Base-by-base conservation (phyloP, 2,113 vertebrate species). In the Trachemys scripta region DNA sequence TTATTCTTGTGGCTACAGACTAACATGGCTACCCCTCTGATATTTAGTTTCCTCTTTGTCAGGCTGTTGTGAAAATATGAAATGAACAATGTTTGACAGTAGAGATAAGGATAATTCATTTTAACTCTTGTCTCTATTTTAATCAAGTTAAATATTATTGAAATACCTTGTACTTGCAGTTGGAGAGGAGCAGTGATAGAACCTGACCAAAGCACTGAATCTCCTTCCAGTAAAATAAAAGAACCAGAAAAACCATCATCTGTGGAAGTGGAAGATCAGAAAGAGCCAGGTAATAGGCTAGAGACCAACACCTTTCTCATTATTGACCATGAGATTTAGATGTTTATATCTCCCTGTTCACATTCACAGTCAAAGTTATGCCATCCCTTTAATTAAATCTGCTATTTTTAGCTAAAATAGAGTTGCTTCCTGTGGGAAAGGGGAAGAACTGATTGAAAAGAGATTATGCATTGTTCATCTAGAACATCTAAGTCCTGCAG, bases 111-210 rank as follows among this genome's bases (percentile, higher is more conserved):
- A 69, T 62, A 1, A 4, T 69, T 92, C 31, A 50, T 88, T 91
- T 88, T 27, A 8, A 7, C 87, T 65, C 24, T 62, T 78, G 85
- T 79, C 22, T 92, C 38, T 91, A 9, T 38, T n/a, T 69, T 20
- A 50, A 65, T 62, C 35, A 69, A 50, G 56, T 50, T 29, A 80
- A 87, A 19, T 85, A 72, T 75, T 81, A 89, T 89, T 79, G 54
- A 10, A 69, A 10, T 89, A 22, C 7, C 19, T 88, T 94, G 35
- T 90, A 22, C 90, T 75, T 95, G 31, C 86, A 99, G 99, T 96
- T 99, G 99, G 99, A 98, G 95, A 91, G 99, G 99, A 62, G 97
- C 98, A 1, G 96, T 99, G 92, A 98, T 99, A 14, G 99, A 99
- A 97, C 98, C 99, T 0, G 99, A 98, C 16, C 99, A 98, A 89